A percentile compares a stretch with the other conserved stretches of the same genome.
Evolutionary conservation across 2,797 vertebrate species (phyloP).

Genomic region (Megaceryle alcyon): DNA sequence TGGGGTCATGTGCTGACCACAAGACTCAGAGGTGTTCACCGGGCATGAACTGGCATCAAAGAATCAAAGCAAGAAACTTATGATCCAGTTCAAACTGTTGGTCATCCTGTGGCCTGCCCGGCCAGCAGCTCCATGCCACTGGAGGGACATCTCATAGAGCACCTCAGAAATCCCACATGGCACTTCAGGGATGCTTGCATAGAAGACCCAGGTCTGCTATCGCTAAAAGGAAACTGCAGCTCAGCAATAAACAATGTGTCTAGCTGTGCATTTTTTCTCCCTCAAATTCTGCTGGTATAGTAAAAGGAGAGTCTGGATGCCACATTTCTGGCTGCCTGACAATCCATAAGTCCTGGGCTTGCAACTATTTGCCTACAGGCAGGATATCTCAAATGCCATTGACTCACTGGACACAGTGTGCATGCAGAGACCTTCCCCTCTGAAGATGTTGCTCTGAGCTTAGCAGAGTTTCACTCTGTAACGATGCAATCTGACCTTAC

Average conservation of each 20-base stretch:
- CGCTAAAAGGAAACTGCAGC: not conserved
- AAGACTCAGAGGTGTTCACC: not conserved
- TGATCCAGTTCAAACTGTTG: not conserved
- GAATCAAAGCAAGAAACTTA: not conserved
- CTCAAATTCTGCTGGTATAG: not conserved
- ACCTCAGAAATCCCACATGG: not conserved
- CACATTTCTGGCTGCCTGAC: not conserved
- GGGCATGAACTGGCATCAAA: not conserved
- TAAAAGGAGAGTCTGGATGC: not conserved
- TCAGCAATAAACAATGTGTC: not conserved
- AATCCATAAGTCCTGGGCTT: not conserved
- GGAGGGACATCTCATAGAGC: not conserved
- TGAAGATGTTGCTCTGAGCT: accelerated
- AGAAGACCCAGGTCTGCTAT: not conserved
- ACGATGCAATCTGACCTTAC: not conserved
- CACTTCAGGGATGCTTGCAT: not conserved
- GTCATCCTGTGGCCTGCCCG: not conserved
- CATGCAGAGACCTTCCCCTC: not conserved
- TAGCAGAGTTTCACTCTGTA: accelerated
- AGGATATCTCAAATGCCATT: not conserved
- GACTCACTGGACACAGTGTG: not conserved
- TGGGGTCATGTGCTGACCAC: not conserved
- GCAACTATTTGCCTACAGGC: not conserved
- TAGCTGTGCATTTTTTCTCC: not conserved
- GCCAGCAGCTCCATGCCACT: not conserved